phyloP scores from a whole-genome alignment of 2,113 vertebrate genomes.

The Lophura nycthemera region DNA sequence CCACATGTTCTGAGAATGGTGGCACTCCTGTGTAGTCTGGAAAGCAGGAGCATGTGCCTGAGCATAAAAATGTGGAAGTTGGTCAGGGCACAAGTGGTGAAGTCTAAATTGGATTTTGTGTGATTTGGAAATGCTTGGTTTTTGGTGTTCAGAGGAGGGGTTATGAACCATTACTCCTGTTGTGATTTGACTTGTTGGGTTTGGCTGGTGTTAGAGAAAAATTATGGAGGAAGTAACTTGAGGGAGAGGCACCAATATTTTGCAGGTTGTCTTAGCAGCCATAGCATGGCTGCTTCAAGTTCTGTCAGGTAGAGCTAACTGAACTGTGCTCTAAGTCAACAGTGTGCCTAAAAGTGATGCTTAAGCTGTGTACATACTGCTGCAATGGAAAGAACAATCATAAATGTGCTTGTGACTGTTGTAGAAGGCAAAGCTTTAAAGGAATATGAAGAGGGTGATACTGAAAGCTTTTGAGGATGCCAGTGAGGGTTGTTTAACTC shows the following conservation, averaged over 20 bases:
- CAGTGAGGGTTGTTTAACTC: neutral
- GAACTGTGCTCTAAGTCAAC: neutral
- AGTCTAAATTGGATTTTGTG: neutral
- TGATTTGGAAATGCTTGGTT: neutral
- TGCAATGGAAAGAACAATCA: neutral
- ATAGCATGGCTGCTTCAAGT: neutral
- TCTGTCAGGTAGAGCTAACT: neutral
- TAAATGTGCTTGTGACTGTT: neutral
- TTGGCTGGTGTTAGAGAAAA: neutral
- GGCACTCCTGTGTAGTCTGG: neutral
- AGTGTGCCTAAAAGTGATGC: neutral
- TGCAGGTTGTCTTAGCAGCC: neutral
- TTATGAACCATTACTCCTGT: neutral
- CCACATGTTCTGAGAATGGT: neutral
- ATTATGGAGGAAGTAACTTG: neutral
- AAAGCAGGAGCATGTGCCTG: neutral
- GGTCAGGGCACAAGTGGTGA: neutral
- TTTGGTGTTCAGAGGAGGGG: neutral
- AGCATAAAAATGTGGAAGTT: neutral
- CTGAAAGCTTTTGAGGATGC: neutral
- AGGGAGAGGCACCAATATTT: neutral
- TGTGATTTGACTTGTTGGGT: neutral
- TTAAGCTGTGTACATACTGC: neutral
- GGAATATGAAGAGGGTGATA: neutral
- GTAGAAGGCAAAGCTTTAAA: neutral